Evolutionary conservation across 2,888 invertebrate genomes (phyloP), one percentile per base, ranked within the genome.

Genomic region (Tillus elongatus): DNA sequence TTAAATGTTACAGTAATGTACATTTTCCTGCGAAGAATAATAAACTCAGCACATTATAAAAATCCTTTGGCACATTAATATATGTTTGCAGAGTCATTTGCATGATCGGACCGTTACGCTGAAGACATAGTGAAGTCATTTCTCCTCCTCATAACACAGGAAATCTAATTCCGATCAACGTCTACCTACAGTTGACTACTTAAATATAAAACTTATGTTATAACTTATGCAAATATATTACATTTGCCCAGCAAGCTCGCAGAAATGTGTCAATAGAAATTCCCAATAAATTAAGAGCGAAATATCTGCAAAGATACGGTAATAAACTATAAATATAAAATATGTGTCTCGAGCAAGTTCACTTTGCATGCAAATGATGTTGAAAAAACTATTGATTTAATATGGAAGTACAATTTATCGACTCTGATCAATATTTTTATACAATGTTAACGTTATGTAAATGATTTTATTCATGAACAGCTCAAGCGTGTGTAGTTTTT

Each of bases 121-220:
- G 40, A 37, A 39, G 35, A 43, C 39, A 28, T 33, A 30, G 6
- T 19, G 24, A 19, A 30, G 39, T 42, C 42, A 37, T 50, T 49
- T 51, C 50, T 49, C 45, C 45, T 49, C 42, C 44, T 33, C 48
- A 37, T 41, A 33, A 33, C 47, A 46, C 46, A 45, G 45, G 46
- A 50, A 49, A 46, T 49, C 48, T 51, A 49, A 53, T 53, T 52
- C 42, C 46, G 44, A 53, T 53, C 52, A 51, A 53, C 53, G 47
- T 37, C 45, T 38, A 41, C 50, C 50, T 46, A 51, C 50, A 49
- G 44, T 51, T 33, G 33, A 24, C 43, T 44, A 51, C 43, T 52
- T 50, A 51, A 50, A 43, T 46, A 33, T 40, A 36, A 39, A 50
- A 52, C 40, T 53, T 52, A 53, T 50, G 47, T 32, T 27, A 26